Evolutionary conservation across 2,888 invertebrate genomes (phyloP).

Genomic region (Colostygia pectinataria): DNA sequence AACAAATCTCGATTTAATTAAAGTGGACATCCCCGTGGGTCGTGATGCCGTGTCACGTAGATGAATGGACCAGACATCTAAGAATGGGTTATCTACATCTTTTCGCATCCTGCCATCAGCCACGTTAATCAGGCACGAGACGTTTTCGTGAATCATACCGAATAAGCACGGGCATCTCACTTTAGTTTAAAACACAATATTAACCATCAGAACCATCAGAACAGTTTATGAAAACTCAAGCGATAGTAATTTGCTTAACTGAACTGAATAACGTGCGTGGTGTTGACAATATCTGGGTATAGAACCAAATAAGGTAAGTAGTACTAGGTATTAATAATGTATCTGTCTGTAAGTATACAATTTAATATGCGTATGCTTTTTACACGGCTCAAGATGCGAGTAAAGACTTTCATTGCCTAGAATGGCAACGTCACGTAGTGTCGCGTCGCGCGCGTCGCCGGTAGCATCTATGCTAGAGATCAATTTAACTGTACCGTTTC

Average conservation of each 20-base stretch:
- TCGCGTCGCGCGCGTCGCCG: constrained; percentile 48
- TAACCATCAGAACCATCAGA: constrained; percentile 18
- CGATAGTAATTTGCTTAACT: constrained; percentile 42
- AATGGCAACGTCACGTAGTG: constrained; percentile 63
- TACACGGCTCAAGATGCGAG: constrained; percentile 50
- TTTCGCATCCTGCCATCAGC: too few species aligned
- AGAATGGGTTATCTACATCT: too few species aligned
- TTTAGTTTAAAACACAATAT: constrained; percentile 27
- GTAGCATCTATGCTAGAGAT: constrained; percentile 46
- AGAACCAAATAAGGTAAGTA: constrained; percentile 61
- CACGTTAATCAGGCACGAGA: constrained; percentile 59
- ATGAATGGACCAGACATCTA: too few species aligned
- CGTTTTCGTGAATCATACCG: constrained; percentile 53
- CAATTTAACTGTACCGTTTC: constrained; percentile 59
- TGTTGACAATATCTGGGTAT: constrained; percentile 46
- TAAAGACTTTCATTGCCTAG: constrained; percentile 76
- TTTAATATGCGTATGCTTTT: constrained; percentile 39
- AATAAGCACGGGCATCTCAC: constrained; percentile 36
- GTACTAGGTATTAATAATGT: constrained; percentile 49
- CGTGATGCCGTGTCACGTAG: too few species aligned
- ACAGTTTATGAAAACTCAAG: constrained; percentile 33
- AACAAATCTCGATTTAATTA: too few species aligned
- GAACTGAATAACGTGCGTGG: constrained; percentile 33
- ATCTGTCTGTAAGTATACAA: constrained; percentile 46
- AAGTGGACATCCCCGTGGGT: too few species aligned